Evolutionary conservation across 2,797 vertebrate species (phyloP).

Genomic region (Liparis tanakae): DNA sequence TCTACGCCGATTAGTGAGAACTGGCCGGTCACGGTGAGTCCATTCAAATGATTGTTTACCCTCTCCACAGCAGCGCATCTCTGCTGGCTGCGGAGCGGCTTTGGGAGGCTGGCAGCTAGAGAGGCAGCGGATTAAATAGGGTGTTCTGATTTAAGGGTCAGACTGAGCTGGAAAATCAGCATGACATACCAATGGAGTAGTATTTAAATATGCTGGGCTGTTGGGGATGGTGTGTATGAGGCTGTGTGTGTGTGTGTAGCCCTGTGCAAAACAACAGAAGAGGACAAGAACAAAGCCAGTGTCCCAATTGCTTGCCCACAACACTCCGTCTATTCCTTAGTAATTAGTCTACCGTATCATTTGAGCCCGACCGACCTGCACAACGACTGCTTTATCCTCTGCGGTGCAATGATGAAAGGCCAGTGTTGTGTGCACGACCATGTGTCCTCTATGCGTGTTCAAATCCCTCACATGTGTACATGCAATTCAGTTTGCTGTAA

Average conservation of each 20-base stretch:
- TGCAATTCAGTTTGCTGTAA: constrained; percentile 26
- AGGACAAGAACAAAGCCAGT: constrained; percentile 40
- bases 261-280: constrained; percentile 29
- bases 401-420: constrained; percentile 20
- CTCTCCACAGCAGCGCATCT: constrained; percentile 48
- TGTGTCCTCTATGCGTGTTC: neutral
- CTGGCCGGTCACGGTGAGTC: constrained; percentile 54
- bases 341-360: constrained; percentile 60
- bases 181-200: constrained; percentile 63
- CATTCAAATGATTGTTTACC: constrained; percentile 70
- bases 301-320: constrained; percentile 49
- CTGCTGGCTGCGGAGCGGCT: constrained; percentile 55
- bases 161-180: constrained; percentile 70
- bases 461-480: constrained; percentile 3
- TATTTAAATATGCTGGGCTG: constrained; percentile 55
- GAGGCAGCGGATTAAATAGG: constrained; percentile 53
- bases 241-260: constrained; percentile 17
- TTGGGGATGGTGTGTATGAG: constrained; percentile 21
- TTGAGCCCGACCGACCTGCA: constrained; percentile 32
- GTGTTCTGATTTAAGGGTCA: constrained; percentile 61
- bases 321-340: constrained; percentile 44
- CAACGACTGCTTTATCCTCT: constrained; percentile 50
- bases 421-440: constrained; percentile 13
- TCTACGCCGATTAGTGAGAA: constrained; percentile 46
- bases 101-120: constrained; percentile 60